These are phyloP conservation scores for Casuarius casuarius DNA, from an alignment of 2,113 vertebrate species.

Conservation along the genomic window DNA sequence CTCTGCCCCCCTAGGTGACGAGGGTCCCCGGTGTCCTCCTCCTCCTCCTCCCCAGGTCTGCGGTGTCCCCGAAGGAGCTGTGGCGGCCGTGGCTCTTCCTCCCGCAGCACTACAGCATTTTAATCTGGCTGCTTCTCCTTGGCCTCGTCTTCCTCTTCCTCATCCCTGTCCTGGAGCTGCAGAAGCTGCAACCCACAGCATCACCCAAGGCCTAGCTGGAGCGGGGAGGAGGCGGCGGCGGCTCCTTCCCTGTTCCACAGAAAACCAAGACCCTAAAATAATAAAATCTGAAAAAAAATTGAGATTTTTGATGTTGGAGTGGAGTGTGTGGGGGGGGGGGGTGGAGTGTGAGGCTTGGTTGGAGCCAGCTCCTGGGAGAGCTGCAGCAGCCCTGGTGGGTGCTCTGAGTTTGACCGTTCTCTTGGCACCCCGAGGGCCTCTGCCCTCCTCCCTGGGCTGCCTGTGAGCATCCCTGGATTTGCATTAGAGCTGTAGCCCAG, in stretches of 20 bases:
- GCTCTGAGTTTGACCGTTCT: background rate
- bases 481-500: background rate
- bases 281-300: constrained; percentile 26
- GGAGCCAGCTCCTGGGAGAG: too few relatives aligned
- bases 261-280: background rate
- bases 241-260: accelerated
- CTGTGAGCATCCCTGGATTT: background rate
- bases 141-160: constrained; percentile 72
- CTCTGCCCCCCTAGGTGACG: accelerated
- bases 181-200: constrained; percentile 23
- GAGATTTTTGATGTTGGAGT: background rate
- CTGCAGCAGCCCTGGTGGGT: background rate
- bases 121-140: constrained; percentile 73
- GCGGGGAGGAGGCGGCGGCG: accelerated
- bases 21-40: background rate
- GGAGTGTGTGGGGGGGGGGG: too few relatives aligned
- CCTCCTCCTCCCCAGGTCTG: constrained; percentile 60
- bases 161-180: constrained; percentile 58
- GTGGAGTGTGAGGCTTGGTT: too few relatives aligned
- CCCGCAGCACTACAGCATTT: constrained; percentile 68
- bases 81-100: constrained; percentile 58
- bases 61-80: constrained; percentile 10
- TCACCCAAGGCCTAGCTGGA: constrained; percentile 6
- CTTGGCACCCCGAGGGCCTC: accelerated
- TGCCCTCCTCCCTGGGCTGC: too few relatives aligned